Evolutionary conservation across 2,888 invertebrate genomes (phyloP), one percentile per base, ranked within the genome.

Genomic region (Altica lythri): DNA sequence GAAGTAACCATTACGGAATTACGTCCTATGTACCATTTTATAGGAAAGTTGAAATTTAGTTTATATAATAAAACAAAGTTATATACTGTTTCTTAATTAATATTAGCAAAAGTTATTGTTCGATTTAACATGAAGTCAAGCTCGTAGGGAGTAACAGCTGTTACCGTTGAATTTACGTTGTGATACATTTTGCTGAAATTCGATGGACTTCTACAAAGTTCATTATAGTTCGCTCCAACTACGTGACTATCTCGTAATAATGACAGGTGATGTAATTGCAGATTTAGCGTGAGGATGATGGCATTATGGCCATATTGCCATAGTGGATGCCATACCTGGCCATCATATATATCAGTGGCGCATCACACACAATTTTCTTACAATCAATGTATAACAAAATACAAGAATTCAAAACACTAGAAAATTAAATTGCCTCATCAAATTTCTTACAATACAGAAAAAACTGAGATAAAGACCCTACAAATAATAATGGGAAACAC

Each of bases 171-270:
- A n/a, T n/a, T n/a, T n/a, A n/a, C 32, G 53, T 55, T 52, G 55
- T 63, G 59, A 62, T 57, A 54, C 48, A 56, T 47, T 57, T 55
- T 55, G 51, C 45, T 57, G 42, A 55, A 59, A 59, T 61, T 51
- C 61, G 58, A 58, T 59, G 61, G 62, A 63, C 61, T 63, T 64
- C 65, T 65, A 62, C 55, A 62, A 64, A 62, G 68, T 68, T 67
- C 67, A 67, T 68, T 67, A 65, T 59, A 64, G 67, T 68, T 65
- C 62, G 65, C 57, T 55, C 37, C 57, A 58, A 64, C 63, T 69
- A 71, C 71, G 70, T 71, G 70, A 70, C 67, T 67, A 65, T 66
- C 66, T 67, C 62, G 65, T 61, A 61, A 65, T 70, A 70, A 70
- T 68, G 67, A 68, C 68, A 68, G 68, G 67, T 65, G 64, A 61